Evolutionary conservation across 2,113 vertebrate genomes (phyloP).

Genomic region (Gracilinanus agilis): DNA sequence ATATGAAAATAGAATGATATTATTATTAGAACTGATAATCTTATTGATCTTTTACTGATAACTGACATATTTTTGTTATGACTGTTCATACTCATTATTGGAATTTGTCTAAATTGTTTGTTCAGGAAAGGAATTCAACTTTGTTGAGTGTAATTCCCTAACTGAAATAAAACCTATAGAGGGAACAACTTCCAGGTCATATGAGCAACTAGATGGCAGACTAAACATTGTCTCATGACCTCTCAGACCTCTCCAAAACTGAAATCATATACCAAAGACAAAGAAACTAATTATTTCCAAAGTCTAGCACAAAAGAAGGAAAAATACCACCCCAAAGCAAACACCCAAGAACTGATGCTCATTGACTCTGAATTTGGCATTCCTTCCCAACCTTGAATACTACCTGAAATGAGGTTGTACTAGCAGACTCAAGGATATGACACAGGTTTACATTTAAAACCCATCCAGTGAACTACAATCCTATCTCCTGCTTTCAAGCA

Average conservation of each 20-base stretch:
- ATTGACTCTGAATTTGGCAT: too few species aligned
- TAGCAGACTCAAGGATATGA: too few species aligned
- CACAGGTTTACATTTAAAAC: too few species aligned
- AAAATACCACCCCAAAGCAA: too few species aligned
- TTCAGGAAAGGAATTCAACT: not conserved
- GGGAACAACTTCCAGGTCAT: not conserved
- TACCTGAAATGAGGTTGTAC: too few species aligned
- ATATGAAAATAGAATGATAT: not conserved
- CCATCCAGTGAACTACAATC: rapidly evolving
- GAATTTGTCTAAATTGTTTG: not conserved
- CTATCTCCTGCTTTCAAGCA: too few species aligned
- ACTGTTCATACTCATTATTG: not conserved
- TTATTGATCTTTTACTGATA: not conserved
- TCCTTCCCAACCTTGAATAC: too few species aligned
- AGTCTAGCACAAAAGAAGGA: not conserved
- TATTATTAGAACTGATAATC: not conserved
- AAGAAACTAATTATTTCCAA: not conserved
- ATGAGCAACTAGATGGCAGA: not conserved
- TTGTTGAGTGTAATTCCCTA: not conserved
- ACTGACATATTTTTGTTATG: not conserved
- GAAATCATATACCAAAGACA: not conserved
- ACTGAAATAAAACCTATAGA: not conserved
- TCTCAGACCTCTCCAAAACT: not conserved
- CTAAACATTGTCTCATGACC: not conserved
- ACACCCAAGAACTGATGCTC: too few species aligned